A percentile compares a stretch with the other conserved stretches of the same genome.
Evolutionary conservation across 2,888 invertebrate genomes (phyloP).

Genomic region (Rhingia campestris): DNA sequence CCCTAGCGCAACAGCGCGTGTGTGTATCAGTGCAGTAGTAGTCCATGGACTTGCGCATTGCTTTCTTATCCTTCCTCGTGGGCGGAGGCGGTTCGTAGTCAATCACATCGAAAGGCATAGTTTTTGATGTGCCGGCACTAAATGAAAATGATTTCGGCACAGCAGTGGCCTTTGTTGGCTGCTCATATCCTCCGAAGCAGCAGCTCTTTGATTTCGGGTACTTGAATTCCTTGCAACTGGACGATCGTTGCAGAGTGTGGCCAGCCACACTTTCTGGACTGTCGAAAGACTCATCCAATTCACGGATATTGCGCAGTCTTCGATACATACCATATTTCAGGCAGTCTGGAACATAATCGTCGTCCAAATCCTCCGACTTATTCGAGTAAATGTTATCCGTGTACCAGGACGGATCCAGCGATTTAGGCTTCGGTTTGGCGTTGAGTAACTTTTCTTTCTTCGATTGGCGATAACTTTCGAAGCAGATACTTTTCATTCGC

Average conservation of each 20-base stretch:
- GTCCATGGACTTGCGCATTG: constrained; percentile 80
- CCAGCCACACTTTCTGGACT: constrained; percentile 76
- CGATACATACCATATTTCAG: constrained; percentile 80
- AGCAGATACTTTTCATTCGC: constrained; percentile 82
- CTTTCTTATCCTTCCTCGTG: constrained; percentile 80
- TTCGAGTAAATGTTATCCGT: constrained; percentile 83
- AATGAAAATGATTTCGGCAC: constrained; percentile 83
- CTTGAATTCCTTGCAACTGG: constrained; percentile 82
- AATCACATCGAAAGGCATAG: constrained; percentile 82
- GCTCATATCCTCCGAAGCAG: constrained; percentile 80
- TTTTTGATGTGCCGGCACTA: constrained; percentile 79
- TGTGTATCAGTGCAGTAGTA: constrained; percentile 79
- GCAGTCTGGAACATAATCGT: constrained; percentile 81
- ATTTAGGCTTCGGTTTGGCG: constrained; percentile 81
- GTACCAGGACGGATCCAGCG: constrained; percentile 82
- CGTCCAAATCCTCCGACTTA: constrained; percentile 81
- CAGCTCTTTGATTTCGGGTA: constrained; percentile 83
- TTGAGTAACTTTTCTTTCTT: constrained; percentile 80
- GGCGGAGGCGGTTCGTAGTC: constrained; percentile 81
- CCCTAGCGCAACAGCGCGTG: constrained; percentile 79
- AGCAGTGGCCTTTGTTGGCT: constrained; percentile 78
- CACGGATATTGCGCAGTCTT: constrained; percentile 80
- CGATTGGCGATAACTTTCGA: constrained; percentile 82
- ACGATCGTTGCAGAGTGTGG: constrained; percentile 80
- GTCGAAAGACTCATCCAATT: constrained; percentile 79